Evolutionary conservation across 2,113 vertebrate genomes (phyloP).

Genomic region (Cololabis saira): DNA sequence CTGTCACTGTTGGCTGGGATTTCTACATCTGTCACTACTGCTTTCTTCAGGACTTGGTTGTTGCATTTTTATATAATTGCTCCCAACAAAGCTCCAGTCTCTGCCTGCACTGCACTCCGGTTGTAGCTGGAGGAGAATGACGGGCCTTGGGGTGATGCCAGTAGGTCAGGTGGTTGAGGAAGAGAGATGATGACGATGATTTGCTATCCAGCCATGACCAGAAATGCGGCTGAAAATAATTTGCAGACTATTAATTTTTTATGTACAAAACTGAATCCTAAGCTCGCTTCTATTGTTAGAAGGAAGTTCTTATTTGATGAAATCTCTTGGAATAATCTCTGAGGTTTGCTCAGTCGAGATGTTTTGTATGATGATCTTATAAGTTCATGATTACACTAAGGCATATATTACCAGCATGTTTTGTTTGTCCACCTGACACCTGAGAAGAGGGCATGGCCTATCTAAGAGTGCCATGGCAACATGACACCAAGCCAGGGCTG

Average conservation of each 20-base stretch:
- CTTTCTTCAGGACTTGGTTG: no score
- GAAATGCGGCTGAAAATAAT: neutral
- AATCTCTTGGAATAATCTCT: no score
- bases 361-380: neutral
- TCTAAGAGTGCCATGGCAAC: slow-evolving; percentile 40
- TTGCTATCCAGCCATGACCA: neutral
- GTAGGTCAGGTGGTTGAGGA: neutral
- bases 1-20: no score
- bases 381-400: neutral
- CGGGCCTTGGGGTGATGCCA: no score
- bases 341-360: neutral
- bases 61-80: neutral
- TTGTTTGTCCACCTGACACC: slow-evolving; percentile 56
- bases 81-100: no score
- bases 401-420: slow-evolving; percentile 10
- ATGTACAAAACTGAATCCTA: no score
- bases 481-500: slow-evolving; percentile 49
- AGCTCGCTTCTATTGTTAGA: no score
- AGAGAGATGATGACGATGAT: neutral
- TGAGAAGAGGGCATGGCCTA: slow-evolving; percentile 42
- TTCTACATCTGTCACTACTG: no score
- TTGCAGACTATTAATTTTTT: neutral
- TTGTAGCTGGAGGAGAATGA: no score
- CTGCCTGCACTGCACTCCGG: no score
- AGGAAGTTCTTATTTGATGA: no score